Percentiles rank a stretch among this genome's conserved stretches.
phyloP scores from a whole-genome alignment of 2,888 invertebrate species.

The Drepana falcataria region DNA sequence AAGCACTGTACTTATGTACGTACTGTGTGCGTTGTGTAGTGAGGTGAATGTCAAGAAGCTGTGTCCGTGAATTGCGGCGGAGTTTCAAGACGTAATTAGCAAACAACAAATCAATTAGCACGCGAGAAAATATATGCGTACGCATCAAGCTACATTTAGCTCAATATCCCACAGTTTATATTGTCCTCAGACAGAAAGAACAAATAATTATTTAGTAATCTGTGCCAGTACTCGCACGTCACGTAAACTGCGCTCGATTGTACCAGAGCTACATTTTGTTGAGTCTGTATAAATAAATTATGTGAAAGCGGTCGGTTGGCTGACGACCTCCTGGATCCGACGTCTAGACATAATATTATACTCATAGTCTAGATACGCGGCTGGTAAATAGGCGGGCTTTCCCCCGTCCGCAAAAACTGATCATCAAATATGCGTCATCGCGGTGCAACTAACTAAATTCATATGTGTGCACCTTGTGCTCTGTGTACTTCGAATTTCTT shows the following conservation, averaged over 20 bases:
- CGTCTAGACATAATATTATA: constrained; percentile 62
- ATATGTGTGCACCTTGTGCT: constrained; percentile 1
- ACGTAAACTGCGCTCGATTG: constrained; percentile 43
- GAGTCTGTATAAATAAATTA: constrained; percentile 42
- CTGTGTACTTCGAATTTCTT: too few relatives aligned
- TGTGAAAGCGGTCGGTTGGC: constrained; percentile 61
- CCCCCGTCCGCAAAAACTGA: constrained; percentile 38
- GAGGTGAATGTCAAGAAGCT: too few relatives aligned
- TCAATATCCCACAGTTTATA: constrained; percentile 29
- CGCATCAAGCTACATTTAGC: constrained; percentile 21
- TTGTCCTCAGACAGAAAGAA: too few relatives aligned
- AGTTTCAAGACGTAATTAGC: not conserved
- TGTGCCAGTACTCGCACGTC: constrained; percentile 22
- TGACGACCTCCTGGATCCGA: constrained; percentile 68
- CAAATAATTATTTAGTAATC: too few relatives aligned
- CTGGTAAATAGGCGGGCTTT: constrained; percentile 58
- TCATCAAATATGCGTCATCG: constrained; percentile 31
- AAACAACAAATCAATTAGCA: not conserved
- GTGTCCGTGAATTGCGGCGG: not conserved
- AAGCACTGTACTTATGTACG: too few relatives aligned
- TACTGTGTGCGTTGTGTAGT: too few relatives aligned
- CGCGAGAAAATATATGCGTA: constrained; percentile 17
- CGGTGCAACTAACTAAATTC: constrained; percentile 26
- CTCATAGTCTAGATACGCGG: constrained; percentile 67
- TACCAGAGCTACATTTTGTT: constrained; percentile 41